Percentiles rank a stretch among this genome's conserved stretches.
phyloP scores from a whole-genome alignment of 2,797 vertebrate genomes.

The Acrocephalus scirpaceus region DNA sequence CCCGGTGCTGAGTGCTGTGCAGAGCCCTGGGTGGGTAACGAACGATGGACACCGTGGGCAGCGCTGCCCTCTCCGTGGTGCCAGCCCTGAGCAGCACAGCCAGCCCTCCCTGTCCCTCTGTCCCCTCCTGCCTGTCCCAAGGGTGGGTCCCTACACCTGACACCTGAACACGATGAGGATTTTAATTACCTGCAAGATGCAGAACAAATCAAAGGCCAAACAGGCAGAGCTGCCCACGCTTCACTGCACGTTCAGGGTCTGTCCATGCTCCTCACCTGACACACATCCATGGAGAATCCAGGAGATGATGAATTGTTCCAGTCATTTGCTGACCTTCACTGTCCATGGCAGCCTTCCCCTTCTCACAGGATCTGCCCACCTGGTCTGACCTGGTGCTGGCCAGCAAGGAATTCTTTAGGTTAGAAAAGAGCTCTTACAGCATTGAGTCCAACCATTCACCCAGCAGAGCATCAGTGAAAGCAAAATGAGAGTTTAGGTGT shows the following conservation, averaged over 20 bases:
- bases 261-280: rapidly evolving
- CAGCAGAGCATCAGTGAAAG: not conserved
- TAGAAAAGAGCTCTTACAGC: not conserved
- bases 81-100: rapidly evolving
- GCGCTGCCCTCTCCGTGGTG: not conserved
- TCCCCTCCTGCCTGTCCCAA: not conserved
- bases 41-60: not conserved
- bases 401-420: not conserved
- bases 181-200: not conserved
- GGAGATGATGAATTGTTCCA: not conserved
- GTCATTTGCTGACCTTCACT: rapidly evolving
- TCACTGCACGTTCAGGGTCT: rapidly evolving
- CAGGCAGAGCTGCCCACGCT: not conserved
- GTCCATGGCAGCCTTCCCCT: not conserved
- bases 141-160: not conserved
- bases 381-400: not conserved
- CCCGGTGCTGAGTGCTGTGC: slow-evolving; percentile 55
- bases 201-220: not conserved
- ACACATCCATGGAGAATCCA: rapidly evolving
- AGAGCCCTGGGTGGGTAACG: slow-evolving; percentile 17
- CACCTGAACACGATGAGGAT: rapidly evolving
- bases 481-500: not conserved
- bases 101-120: not conserved
- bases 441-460: not conserved
- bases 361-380: not conserved